Evolutionary conservation across 2,797 vertebrate genomes (phyloP).

Genomic region (Chaetodon trifasciatus): DNA sequence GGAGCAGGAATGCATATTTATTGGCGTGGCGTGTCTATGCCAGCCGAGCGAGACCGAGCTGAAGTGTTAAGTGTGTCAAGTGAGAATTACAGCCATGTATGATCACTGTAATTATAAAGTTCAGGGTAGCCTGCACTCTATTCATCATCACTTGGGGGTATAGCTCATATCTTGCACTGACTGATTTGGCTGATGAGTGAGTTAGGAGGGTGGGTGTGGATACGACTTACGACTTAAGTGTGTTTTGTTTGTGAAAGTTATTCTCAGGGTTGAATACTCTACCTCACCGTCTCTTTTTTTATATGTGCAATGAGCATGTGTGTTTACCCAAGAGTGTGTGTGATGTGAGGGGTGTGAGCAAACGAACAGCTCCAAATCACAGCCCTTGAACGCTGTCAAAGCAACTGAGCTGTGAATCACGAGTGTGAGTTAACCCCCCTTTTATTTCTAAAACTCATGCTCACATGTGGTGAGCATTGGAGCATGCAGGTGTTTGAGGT

Average conservation of each 20-base stretch:
- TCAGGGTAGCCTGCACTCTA: constrained; percentile 55
- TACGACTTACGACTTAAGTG: not conserved
- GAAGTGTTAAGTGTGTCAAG: constrained; percentile 71
- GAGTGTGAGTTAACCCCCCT: constrained; percentile 30
- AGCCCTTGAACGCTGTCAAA: constrained; percentile 27
- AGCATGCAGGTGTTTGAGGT: constrained; percentile 68
- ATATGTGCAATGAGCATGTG: constrained; percentile 4
- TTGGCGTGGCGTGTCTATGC: constrained; percentile 76
- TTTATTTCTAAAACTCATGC: constrained; percentile 34
- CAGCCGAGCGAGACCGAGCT: constrained; percentile 62
- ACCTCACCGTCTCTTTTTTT: constrained; percentile 15
- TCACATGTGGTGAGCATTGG: constrained; percentile 39
- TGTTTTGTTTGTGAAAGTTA: constrained; percentile 13
- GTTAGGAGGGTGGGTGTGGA: constrained; percentile 34
- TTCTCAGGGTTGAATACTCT: constrained; percentile 41
- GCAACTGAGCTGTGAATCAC: constrained; percentile 56
- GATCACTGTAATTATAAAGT: constrained; percentile 80
- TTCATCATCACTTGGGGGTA: constrained; percentile 70
- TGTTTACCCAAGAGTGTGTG: constrained; percentile 22
- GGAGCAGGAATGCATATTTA: constrained; percentile 80
- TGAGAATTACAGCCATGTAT: constrained; percentile 75
- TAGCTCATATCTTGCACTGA: constrained; percentile 47
- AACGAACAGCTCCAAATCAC: constrained; percentile 32
- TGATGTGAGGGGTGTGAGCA: constrained; percentile 16
- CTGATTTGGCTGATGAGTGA: constrained; percentile 57